Evolutionary conservation across 1,140 invertebrate genomes (phyloP).

Genomic region (Drosophila oshimai): DNA sequence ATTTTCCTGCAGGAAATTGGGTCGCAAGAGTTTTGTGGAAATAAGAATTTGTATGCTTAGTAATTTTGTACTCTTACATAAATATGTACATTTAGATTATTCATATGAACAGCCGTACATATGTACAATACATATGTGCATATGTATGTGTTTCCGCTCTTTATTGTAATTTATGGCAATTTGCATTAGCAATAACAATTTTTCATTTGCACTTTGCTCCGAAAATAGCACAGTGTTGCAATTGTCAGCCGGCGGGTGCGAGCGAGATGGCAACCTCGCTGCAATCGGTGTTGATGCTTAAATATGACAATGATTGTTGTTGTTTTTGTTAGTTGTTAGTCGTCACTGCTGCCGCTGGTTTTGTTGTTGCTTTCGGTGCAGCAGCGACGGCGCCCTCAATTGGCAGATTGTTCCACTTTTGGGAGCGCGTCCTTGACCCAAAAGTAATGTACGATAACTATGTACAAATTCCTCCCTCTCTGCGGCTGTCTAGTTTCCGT

Average conservation of each 20-base stretch:
- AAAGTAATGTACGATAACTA: conserved; percentile 15
- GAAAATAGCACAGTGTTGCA: conserved; percentile 37
- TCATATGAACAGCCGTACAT: too few species aligned
- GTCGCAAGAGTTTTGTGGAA: background rate
- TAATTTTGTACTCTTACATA: too few species aligned
- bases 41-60: background rate
- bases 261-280: background rate
- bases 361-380: background rate
- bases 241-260: background rate
- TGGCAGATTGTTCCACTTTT: conserved; percentile 35
- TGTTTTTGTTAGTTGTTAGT: background rate
- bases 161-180: conserved; percentile 40
- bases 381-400: background rate
- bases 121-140: background rate
- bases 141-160: background rate
- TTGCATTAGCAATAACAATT: conserved; percentile 44
- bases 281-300: conserved; percentile 11
- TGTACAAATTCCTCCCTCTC: background rate
- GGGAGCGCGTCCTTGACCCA: conserved; percentile 45
- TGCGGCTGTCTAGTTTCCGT: background rate
- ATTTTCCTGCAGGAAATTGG: background rate
- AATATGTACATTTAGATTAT: too few species aligned
- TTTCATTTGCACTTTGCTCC: conserved; percentile 38
- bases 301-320: conserved; percentile 2
- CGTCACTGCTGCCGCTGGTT: background rate